phyloP scores from a whole-genome alignment of 1,140 invertebrate species.

The Scylla paramamosain region DNA sequence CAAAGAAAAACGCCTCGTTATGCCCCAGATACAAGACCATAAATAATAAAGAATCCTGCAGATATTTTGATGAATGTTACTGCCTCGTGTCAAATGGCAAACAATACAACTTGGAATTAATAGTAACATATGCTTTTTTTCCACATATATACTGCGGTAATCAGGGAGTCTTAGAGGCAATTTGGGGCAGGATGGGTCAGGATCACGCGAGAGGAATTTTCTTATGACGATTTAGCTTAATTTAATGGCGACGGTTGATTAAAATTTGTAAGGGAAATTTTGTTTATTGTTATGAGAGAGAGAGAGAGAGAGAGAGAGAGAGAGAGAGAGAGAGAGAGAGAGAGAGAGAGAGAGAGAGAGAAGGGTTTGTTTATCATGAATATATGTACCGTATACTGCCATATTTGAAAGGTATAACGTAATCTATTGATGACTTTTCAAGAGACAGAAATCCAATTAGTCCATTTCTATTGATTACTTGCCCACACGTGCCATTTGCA shows the following conservation, averaged over 20 bases:
- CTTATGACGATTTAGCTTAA: neutral
- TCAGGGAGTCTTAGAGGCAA: neutral
- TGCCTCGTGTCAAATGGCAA: neutral
- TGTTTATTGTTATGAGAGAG: neutral
- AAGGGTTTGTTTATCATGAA: neutral
- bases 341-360: constrained; percentile 38
- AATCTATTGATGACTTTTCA: too few species aligned
- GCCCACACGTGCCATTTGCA: too few species aligned
- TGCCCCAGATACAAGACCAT: too few species aligned
- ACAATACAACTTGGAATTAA: constrained; percentile 15
- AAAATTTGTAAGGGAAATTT: constrained; percentile 4
- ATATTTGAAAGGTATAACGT: too few species aligned
- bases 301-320: constrained; percentile 43
- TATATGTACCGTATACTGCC: too few species aligned
- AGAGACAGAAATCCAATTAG: too few species aligned
- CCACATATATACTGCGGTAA: neutral
- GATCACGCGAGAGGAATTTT: neutral
- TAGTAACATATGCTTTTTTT: neutral
- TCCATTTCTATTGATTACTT: too few species aligned
- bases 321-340: constrained; percentile 35
- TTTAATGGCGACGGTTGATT: neutral
- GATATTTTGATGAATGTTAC: neutral
- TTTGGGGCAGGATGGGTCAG: neutral
- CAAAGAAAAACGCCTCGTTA: too few species aligned
- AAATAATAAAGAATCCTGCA: too few species aligned